Percentiles rank a stretch among this genome's conserved stretches.
phyloP scores from a whole-genome alignment of 2,888 invertebrate genomes.

The Aleiodes leptofemur region DNA sequence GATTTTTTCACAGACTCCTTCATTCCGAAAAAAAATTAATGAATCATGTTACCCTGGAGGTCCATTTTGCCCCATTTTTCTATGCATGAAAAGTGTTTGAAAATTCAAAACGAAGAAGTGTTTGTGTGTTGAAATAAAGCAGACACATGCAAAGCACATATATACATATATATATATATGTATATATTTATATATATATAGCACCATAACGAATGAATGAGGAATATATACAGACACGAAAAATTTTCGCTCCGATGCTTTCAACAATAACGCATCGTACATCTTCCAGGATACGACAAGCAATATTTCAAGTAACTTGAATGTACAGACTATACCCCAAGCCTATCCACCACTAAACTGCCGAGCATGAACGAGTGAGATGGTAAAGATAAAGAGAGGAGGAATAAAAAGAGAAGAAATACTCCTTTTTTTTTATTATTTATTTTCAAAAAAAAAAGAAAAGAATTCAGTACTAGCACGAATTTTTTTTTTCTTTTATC shows the following conservation, averaged over 20 bases:
- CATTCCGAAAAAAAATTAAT: no score
- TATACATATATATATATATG: no score
- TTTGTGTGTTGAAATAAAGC: no score
- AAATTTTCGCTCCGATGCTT: constrained; percentile 72
- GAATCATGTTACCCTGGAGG: no score
- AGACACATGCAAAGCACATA: constrained; percentile 39
- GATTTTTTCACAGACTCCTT: no score
- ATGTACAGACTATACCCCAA: constrained; percentile 56
- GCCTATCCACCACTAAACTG: constrained; percentile 23
- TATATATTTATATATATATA: constrained; percentile 43
- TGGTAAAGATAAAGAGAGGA: constrained; percentile 8
- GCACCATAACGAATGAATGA: constrained; percentile 34
- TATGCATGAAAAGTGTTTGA: background rate
- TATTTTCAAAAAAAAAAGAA: no score
- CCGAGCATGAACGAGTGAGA: constrained; percentile 46
- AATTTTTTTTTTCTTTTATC: no score
- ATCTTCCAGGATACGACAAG: constrained; percentile 71
- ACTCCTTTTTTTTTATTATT: no score
- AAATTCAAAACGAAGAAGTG: background rate
- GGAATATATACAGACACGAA: constrained; percentile 69
- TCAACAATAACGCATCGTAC: constrained; percentile 73
- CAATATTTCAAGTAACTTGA: constrained; percentile 69
- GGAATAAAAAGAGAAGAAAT: no score
- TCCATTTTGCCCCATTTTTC: no score
- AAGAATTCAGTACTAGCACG: no score